These are phyloP conservation scores for Metopolophium dirhodum DNA, from an alignment of 1,140 invertebrate genomes.

Conservation along the genomic window DNA sequence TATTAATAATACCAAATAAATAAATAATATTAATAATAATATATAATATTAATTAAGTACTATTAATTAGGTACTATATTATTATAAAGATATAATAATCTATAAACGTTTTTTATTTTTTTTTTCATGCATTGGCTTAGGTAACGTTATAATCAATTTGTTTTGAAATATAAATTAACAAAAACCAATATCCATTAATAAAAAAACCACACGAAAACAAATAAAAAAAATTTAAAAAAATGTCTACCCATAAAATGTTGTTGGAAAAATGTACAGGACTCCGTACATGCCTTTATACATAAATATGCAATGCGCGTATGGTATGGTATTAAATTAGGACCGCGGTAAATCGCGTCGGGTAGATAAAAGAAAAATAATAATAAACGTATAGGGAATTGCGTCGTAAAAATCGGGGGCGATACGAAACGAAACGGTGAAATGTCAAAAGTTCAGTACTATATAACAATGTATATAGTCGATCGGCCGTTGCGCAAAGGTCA, in stretches of 20 bases:
- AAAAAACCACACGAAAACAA: background rate
- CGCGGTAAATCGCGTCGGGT: background rate
- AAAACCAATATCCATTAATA: background rate
- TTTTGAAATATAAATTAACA: background rate
- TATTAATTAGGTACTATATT: background rate
- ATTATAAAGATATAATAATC: background rate
- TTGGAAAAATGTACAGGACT: background rate
- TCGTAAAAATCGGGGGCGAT: background rate
- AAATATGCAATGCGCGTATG: background rate
- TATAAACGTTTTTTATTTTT: background rate
- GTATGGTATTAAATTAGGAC: background rate
- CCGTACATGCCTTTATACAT: background rate
- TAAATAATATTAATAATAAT: too few relatives aligned
- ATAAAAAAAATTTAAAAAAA: background rate
- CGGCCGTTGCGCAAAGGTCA: background rate
- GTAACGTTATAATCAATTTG: background rate
- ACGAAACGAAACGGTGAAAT: slow-evolving; percentile 23
- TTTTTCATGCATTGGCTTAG: background rate
- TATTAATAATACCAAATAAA: too few relatives aligned
- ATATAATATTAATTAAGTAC: too few relatives aligned
- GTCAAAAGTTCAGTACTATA: slow-evolving; percentile 27
- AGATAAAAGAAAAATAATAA: background rate
- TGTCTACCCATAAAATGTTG: background rate
- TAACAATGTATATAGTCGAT: background rate
- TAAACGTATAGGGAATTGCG: background rate